A percentile compares a stretch with the other conserved stretches of the same genome.
Evolutionary conservation across 2,888 invertebrate species (phyloP).

Genomic region (Deilephila porcellus): DNA sequence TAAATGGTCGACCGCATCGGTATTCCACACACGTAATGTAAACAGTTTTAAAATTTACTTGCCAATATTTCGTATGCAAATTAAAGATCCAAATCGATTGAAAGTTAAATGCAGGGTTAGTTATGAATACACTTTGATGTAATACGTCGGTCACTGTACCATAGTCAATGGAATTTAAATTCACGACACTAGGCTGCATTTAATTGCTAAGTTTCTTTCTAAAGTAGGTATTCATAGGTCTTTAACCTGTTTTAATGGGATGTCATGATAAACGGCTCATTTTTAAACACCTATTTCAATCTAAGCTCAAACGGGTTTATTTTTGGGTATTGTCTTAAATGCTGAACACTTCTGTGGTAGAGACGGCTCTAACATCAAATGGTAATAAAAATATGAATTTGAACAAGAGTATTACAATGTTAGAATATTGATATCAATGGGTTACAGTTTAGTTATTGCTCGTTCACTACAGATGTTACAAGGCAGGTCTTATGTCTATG

Average conservation of each 20-base stretch:
- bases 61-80: not conserved
- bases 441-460: too few species aligned
- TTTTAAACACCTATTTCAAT: not conserved
- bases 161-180: not conserved
- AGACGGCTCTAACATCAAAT: not conserved
- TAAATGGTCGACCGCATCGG: not conserved
- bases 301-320: not conserved
- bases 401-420: not conserved
- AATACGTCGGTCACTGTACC: constrained; percentile 18
- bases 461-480: too few species aligned
- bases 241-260: not conserved
- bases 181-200: not conserved
- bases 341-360: not conserved
- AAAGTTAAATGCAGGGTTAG: not conserved
- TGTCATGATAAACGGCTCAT: not conserved
- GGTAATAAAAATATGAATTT: not conserved
- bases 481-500: too few species aligned
- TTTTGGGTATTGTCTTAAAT: not conserved
- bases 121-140: not conserved
- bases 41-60: not conserved
- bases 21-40: not conserved
- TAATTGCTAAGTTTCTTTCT: constrained; percentile 9
- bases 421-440: not conserved
- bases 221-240: not conserved
- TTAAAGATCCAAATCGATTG: not conserved